phyloP scores from a whole-genome alignment of 2,888 invertebrate species.

The Trachelus iudaicus region DNA sequence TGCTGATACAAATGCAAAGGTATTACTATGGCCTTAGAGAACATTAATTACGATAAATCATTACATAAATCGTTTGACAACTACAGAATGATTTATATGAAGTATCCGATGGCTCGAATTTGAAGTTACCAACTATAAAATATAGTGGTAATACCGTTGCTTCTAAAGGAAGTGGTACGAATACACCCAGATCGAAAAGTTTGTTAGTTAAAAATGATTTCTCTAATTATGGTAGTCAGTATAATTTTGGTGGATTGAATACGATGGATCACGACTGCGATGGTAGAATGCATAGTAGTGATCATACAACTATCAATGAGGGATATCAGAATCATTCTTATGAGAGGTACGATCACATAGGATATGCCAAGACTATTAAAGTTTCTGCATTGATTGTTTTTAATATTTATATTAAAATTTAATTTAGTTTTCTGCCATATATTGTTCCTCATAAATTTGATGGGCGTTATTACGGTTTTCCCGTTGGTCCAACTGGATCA shows the following conservation, averaged over 20 bases:
- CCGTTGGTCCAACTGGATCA: slow-evolving; percentile 18
- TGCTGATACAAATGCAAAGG: slow-evolving; percentile 1
- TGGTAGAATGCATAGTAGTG: slow-evolving; percentile 1
- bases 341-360: neutral
- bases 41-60: neutral
- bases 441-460: slow-evolving; percentile 25
- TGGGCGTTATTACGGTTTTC: slow-evolving; percentile 20
- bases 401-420: neutral
- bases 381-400: neutral
- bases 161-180: slow-evolving; percentile 23
- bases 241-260: neutral
- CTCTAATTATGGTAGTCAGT: slow-evolving; percentile 8
- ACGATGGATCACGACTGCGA: slow-evolving; percentile 6
- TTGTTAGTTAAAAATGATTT: slow-evolving; percentile 10
- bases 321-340: slow-evolving; percentile 2
- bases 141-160: slow-evolving; percentile 12
- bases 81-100: slow-evolving; percentile 11
- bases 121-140: slow-evolving; percentile 30
- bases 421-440: slow-evolving; percentile 32
- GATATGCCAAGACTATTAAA: neutral
- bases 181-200: neutral
- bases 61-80: neutral
- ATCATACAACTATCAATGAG: neutral
- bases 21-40: neutral
- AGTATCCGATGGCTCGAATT: slow-evolving; percentile 19